Evolutionary conservation across 2,888 invertebrate genomes (phyloP).

Genomic region (Caenorhabditis virilis): DNA sequence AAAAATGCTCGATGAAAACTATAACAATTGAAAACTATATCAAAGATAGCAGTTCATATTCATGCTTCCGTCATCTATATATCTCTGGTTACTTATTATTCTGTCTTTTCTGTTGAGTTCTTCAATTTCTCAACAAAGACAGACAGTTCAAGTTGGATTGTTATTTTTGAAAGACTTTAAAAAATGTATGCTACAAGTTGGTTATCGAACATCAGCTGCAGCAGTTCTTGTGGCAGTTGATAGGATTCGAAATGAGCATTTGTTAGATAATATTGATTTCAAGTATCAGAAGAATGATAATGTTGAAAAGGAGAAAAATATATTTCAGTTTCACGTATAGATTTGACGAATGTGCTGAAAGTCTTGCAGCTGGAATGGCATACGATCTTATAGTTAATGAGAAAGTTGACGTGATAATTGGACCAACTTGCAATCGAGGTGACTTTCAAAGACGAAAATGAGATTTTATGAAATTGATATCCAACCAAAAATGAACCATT

Average conservation of each 20-base stretch:
- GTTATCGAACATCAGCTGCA: constrained; percentile 37
- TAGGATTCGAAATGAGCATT: constrained; percentile 28
- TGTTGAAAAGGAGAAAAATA: no score
- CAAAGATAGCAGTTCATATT: no score
- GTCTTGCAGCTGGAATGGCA: constrained; percentile 44
- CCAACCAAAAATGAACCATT: no score
- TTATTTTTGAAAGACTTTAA: constrained; percentile 23
- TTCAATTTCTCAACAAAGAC: no score
- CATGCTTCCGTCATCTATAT: no score
- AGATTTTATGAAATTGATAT: no score
- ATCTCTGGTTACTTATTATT: no score
- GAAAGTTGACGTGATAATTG: constrained; percentile 54
- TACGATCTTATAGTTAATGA: constrained; percentile 35
- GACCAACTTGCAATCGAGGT: constrained; percentile 51
- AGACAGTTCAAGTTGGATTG: constrained; percentile 16
- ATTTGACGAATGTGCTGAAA: constrained; percentile 53
- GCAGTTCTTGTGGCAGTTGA: constrained; percentile 40
- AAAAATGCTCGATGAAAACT: no score
- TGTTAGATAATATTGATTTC: constrained; percentile 37
- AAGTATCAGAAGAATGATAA: no score
- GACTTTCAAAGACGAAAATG: no score
- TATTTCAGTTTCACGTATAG: constrained; percentile 20
- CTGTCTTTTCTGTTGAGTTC: no score
- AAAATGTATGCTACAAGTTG: constrained; percentile 10
- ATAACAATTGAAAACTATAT: no score